A percentile compares a stretch with the other conserved stretches of the same genome.
Conservation (phyloP, 1,140 invertebrate genomes). For the Hyphantria cunea region DNA sequence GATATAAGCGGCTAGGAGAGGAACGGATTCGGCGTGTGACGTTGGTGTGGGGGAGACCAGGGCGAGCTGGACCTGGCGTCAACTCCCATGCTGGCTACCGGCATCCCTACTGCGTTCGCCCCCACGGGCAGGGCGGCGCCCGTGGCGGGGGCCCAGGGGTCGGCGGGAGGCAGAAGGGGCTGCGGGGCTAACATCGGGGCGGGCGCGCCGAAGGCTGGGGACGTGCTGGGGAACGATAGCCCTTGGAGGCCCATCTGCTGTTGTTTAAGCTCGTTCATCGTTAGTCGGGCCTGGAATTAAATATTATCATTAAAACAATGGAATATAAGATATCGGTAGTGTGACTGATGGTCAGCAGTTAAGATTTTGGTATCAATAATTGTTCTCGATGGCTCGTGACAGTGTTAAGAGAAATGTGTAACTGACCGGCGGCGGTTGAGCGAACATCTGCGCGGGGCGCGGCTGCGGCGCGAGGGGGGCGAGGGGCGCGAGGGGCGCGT, state of each 20-base stretch:
- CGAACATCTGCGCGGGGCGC: slow-evolving; percentile 45
- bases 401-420: neutral
- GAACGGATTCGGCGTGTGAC: slow-evolving; percentile 75
- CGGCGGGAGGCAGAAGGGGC: slow-evolving; percentile 12
- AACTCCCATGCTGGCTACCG: slow-evolving; percentile 45
- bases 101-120: slow-evolving; percentile 43
- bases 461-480: slow-evolving; percentile 48
- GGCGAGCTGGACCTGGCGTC: slow-evolving; percentile 48
- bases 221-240: slow-evolving; percentile 34
- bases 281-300: slow-evolving; percentile 56
- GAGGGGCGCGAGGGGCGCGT: no score
- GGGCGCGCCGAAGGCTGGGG: slow-evolving; percentile 30
- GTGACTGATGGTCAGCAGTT: no score
- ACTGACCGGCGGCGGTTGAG: slow-evolving; percentile 42
- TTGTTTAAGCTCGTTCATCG: slow-evolving; percentile 77
- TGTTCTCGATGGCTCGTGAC: no score
- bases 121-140: slow-evolving; percentile 39
- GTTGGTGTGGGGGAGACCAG: slow-evolving; percentile 51
- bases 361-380: no score
- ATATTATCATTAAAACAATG: neutral
- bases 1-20: slow-evolving; percentile 65
- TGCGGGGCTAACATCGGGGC: slow-evolving; percentile 20
- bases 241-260: slow-evolving; percentile 66
- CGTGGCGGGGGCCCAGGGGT: slow-evolving; percentile 46
- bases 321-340: neutral